Conservation (phyloP, 2,797 vertebrate species). For the Hydrolagus colliei region DNA sequence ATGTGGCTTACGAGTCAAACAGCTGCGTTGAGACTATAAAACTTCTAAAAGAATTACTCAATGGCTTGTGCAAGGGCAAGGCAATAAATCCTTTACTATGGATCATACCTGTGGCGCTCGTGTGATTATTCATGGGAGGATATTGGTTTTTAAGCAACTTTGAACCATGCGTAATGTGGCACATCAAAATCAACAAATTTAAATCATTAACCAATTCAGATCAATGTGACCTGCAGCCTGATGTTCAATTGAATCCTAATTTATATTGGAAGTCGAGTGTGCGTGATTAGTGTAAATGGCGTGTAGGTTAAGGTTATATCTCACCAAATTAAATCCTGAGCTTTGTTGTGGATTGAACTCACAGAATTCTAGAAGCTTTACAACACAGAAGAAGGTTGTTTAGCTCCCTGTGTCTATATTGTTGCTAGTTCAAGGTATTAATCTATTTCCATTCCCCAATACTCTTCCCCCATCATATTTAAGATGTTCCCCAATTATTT, state of each 20-base stretch:
- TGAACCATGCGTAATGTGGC: background rate
- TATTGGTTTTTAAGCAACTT: background rate
- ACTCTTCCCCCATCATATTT: background rate
- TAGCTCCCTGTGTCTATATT: background rate
- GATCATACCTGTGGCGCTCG: background rate
- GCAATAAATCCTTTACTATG: too few relatives aligned
- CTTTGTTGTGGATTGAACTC: background rate
- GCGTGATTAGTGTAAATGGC: background rate
- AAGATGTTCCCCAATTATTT: background rate
- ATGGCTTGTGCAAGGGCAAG: too few relatives aligned
- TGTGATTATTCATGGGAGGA: background rate
- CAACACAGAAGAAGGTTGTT: background rate
- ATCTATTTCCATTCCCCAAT: too few relatives aligned
- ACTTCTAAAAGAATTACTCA: too few relatives aligned
- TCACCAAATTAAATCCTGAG: too few relatives aligned
- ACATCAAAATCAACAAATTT: background rate
- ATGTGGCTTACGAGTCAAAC: too few relatives aligned
- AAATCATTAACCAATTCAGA: background rate
- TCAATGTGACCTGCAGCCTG: background rate
- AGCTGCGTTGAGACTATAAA: too few relatives aligned
- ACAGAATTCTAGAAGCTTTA: background rate
- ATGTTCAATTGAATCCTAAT: background rate
- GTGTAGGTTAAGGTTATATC: too few relatives aligned
- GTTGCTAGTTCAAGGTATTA: background rate
- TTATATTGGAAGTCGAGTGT: background rate